Percentiles rank a stretch among this genome's conserved stretches.
Conservation (phyloP, 2,797 vertebrate species). For the Lophotriccus pileatus region DNA sequence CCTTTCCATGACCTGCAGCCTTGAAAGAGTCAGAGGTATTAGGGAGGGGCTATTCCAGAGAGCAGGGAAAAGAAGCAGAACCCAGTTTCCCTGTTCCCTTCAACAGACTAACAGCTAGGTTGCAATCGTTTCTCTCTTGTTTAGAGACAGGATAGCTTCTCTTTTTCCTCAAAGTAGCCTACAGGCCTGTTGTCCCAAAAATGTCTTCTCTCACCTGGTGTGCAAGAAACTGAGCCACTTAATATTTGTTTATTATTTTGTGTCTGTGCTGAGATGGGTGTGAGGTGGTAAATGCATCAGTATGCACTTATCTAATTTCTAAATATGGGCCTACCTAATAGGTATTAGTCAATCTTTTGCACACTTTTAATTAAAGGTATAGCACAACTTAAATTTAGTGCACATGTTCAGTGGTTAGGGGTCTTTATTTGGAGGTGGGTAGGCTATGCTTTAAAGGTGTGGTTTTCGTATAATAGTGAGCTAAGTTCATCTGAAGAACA, state of each 20-base stretch:
- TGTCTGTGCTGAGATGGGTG: neutral
- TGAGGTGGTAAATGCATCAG: neutral
- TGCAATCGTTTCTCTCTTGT: neutral
- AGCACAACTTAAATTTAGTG: neutral
- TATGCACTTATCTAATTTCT: neutral
- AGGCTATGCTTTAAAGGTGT: neutral
- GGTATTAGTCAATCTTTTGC: neutral
- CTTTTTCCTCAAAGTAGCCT: neutral
- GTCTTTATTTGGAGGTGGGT: neutral
- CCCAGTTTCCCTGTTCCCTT: neutral
- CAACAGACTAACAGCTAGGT: neutral
- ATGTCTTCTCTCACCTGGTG: neutral
- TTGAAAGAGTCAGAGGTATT: neutral
- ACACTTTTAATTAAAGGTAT: neutral
- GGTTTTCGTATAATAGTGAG: neutral
- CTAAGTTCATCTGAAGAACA: neutral
- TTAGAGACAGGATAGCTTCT: neutral
- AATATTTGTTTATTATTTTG: neutral
- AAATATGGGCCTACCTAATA: neutral
- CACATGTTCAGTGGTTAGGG: fast-evolving
- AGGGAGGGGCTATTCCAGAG: neutral
- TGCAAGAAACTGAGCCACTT: neutral
- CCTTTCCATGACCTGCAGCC: neutral
- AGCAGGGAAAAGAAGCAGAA: neutral
- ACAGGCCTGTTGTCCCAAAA: neutral